Evolutionary conservation across 2,888 invertebrate species (phyloP), one percentile per base, ranked within the genome.

Genomic region (Rhaphigaster nebulosa): DNA sequence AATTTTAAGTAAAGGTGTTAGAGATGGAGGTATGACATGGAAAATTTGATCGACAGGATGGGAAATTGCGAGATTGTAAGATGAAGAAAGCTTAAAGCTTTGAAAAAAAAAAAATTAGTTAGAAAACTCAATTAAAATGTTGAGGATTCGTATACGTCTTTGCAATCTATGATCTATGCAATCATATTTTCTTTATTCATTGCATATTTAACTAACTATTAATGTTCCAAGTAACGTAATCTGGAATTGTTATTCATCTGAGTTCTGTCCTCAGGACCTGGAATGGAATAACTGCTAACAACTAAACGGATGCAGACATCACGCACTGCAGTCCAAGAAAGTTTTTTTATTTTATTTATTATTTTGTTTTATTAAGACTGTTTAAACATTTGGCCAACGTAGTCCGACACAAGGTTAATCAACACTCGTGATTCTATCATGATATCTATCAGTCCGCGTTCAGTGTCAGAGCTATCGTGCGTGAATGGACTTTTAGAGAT

Each of bases 231-330:
- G 20, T 20, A n/a, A 60, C n/a, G 2, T n/a, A 60, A 60, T n/a
- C 15, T 34, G 34, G 18, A 65, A 65, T 29, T 65, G 15, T 29
- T 0, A 65, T 65, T 65, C 65, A 65, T 29, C 4, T n/a, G 23
- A 26, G 26, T 56, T 23, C 56, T 26, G 10, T 26, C 56, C 23
- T 60, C 18, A 18, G 29, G 4, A 34, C 29, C 4, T 29, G 34
- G 5, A 76, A 76, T 76, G 70, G 70, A 76, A 34, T 38, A 76
- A 70, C 34, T 18, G 34, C 34, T 70, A 70, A 70, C 60, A 60
- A 65, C 20, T 13, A 60, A 76, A 76, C 70, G 70, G 70, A 76
- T 76, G 70, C 38, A 76, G 70, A 76, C 70, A 76, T 76, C 70
- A 76, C 70, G 70, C 70, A 38, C 38, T 38, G 70, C 34, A 34